Base-by-base conservation (phyloP, 2,113 vertebrate genomes). In the Myiozetetes cayanensis region DNA sequence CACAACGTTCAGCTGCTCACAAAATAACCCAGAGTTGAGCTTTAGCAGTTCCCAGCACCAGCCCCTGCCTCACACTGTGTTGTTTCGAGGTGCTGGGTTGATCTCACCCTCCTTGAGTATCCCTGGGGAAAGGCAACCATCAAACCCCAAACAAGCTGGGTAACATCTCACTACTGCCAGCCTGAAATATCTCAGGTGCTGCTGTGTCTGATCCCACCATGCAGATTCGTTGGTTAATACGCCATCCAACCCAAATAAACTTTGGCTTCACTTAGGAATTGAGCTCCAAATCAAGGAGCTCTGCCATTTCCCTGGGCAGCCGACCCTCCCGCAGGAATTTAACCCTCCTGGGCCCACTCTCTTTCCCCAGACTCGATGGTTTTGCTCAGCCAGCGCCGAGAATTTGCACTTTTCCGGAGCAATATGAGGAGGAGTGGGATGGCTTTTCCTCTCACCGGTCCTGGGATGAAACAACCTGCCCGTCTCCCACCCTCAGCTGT, bases 171-270 rank as follows among this genome's bases (percentile, higher is more conserved):
- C 50, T 89, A 3, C 59, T 6, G 9, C 63, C 79, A 75, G 61
- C 27, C 82, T 35, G 61, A 73, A 68, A 35, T 11, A 20, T 39
- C 83, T 79, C 47, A 65, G 59, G 27, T 24, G 82, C 70, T 72
- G 59, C 14, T 22, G 15, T 15, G 90, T 5, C 2, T 61, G 66
- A 76, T 62, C 52, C 47, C 79, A 24, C 68, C 0, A 1, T 75
- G 56, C 63, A 20, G 74, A 70, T 81, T 87, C 18, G 0, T 30
- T 49, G 68, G 10, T 22, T 53, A 19, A 30, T 53, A 62, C 9
- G 1, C 79, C 6, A 7, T 27, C 76, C 91, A 75, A 41, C 63
- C 59, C 66, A 83, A 89, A 96, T 85, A 94, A 96, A 95, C 85
- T 85, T 74, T 12, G 33, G n/a, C 85, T 65, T 50, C 41, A 4